Percentiles rank a stretch among this genome's conserved stretches.
These are phyloP conservation scores for Bimastos eiseni DNA, from an alignment of 2,888 invertebrate genomes.

Conservation along the genomic window DNA sequence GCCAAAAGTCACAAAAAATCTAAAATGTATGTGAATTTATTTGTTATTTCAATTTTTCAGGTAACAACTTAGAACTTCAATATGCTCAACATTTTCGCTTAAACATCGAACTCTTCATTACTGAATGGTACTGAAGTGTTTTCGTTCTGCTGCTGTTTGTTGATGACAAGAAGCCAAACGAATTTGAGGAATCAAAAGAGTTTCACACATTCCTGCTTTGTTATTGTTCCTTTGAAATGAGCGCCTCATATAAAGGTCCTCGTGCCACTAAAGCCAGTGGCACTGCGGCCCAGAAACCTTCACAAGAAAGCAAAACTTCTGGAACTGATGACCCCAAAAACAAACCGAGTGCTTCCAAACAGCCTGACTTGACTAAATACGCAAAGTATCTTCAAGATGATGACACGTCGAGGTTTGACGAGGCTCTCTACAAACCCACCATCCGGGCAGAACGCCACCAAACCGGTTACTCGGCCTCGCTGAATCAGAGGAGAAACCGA, in stretches of 20 bases:
- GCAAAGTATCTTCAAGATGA: slow-evolving; percentile 18
- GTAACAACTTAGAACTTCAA: neutral
- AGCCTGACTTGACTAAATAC: neutral
- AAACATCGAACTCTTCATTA: neutral
- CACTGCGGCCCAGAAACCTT: neutral
- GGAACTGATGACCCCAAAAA: neutral
- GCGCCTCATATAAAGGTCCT: neutral
- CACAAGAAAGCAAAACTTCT: neutral
- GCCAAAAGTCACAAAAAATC: too few relatives aligned
- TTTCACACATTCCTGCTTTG: slow-evolving; percentile 16
- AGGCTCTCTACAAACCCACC: slow-evolving; percentile 22
- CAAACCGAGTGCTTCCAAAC: neutral
- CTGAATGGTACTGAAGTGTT: neutral
- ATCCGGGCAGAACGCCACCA: slow-evolving; percentile 25
- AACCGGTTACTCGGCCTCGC: slow-evolving; percentile 17
- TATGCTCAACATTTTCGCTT: slow-evolving; percentile 9
- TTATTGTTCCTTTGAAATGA: neutral
- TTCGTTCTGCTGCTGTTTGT: neutral
- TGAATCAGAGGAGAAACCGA: slow-evolving; percentile 20
- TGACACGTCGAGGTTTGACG: neutral
- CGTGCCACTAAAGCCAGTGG: neutral
- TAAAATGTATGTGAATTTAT: neutral
- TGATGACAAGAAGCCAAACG: neutral
- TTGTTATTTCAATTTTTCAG: neutral
- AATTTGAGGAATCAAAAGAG: neutral